phyloP scores from a whole-genome alignment of 2,113 vertebrate genomes.

The Amphilophus citrinellus region DNA sequence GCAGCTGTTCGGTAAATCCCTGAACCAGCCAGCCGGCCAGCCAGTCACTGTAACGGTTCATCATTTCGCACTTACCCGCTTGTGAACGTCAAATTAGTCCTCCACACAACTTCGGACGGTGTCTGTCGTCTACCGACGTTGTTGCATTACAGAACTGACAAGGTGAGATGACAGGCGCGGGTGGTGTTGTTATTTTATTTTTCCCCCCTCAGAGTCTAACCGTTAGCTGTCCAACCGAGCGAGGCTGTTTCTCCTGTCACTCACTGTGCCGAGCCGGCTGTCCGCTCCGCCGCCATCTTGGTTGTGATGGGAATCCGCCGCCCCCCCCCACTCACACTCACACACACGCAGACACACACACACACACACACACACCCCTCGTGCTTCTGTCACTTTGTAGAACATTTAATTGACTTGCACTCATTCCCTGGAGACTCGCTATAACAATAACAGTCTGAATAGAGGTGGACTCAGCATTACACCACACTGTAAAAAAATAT shows the following conservation, averaged over 20 bases:
- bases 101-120: slow-evolving; percentile 43
- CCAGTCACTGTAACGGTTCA: slow-evolving; percentile 38
- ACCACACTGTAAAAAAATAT: neutral
- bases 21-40: neutral
- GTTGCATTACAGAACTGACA: slow-evolving; percentile 9
- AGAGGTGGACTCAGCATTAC: neutral
- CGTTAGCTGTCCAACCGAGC: slow-evolving; percentile 6
- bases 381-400: slow-evolving; percentile 9
- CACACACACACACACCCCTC: neutral
- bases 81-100: slow-evolving; percentile 46
- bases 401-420: neutral
- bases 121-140: slow-evolving; percentile 34
- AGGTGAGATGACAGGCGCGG: neutral
- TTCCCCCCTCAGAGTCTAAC: neutral
- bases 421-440: neutral
- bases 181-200: neutral
- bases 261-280: slow-evolving; percentile 62
- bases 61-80: slow-evolving; percentile 60
- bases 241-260: slow-evolving; percentile 43
- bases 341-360: neutral
- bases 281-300: slow-evolving; percentile 75
- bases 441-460: neutral
- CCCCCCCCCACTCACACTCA: neutral
- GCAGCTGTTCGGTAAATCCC: slow-evolving; percentile 46
- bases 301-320: slow-evolving; percentile 65